These are phyloP conservation scores for Propsilocerus akamusi DNA, from an alignment of 1,140 invertebrate species.

Conservation along the genomic window DNA sequence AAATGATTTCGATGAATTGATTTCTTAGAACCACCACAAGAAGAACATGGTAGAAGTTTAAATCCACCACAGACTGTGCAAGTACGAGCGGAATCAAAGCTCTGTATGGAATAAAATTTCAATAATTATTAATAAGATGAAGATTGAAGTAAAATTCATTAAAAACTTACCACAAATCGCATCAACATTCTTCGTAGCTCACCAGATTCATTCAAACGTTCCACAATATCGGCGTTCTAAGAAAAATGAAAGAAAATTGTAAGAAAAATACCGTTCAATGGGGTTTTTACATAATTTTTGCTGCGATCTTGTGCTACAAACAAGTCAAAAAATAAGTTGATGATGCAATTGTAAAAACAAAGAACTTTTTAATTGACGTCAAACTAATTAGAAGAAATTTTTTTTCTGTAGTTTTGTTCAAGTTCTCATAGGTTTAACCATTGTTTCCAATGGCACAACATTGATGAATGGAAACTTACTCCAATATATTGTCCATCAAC, in stretches of 20 bases:
- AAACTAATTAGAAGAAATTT: too few relatives aligned
- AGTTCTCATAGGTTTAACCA: too few relatives aligned
- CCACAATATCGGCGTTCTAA: slow-evolving; percentile 75
- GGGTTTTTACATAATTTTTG: too few relatives aligned
- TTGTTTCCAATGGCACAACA: too few relatives aligned
- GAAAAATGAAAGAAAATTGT: slow-evolving; percentile 3
- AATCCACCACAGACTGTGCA: slow-evolving; percentile 83
- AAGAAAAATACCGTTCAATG: too few relatives aligned
- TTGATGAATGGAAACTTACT: slow-evolving; percentile 44
- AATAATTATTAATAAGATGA: slow-evolving; percentile 5
- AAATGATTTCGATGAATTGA: slow-evolving; percentile 85
- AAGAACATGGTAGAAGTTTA: slow-evolving; percentile 66
- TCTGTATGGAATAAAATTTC: slow-evolving; percentile 46
- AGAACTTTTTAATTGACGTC: too few relatives aligned
- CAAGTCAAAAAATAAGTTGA: too few relatives aligned
- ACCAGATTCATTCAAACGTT: slow-evolving; percentile 78
- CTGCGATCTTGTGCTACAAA: too few relatives aligned
- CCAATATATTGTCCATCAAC: slow-evolving; percentile 83
- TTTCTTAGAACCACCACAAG: slow-evolving; percentile 90
- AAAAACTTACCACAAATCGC: slow-evolving; percentile 65
- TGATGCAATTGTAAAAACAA: too few relatives aligned
- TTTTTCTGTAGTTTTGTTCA: too few relatives aligned
- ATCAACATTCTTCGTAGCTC: slow-evolving; percentile 73
- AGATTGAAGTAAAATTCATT: not conserved
- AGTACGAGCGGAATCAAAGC: slow-evolving; percentile 49